Evolutionary conservation across 2,888 invertebrate species (phyloP), one percentile per base, ranked within the genome.

Genomic region (Agrochola litura): DNA sequence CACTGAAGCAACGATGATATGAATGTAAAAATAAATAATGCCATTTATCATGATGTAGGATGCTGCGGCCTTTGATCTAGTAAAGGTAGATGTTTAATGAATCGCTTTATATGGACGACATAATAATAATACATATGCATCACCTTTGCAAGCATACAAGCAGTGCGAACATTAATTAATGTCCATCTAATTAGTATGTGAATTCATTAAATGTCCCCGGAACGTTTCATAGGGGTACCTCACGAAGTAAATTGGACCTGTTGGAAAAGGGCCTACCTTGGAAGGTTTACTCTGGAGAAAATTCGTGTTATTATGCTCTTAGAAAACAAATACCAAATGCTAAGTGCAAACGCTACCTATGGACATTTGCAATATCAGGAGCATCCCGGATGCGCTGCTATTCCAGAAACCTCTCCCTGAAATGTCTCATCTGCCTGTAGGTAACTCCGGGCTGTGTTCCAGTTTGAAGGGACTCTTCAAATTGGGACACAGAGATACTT

Each of bases 91-190:
- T 60, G 49, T 66, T 16, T 66, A 82, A 81, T 73, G 65, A 78
- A 43, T 78, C 78, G 66, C 56, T 82, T 79, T 79, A 70, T 83
- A 82, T 82, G 81, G 30, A 61, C 43, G 22, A 41, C 46, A n/a
- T 77, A 46, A 22, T 61, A 25, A n/a, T 70, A 56, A 73, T 73
- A 79, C 66, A 79, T 79, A 82, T 78, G 69, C 66, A 82, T 43
- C 25, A 52, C 43, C 67, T 52, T 43, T 14, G 14, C 70, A 30
- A 19, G 22, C 2, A 52, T 22, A 52, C 22, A 19, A 19, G 16
- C n/a, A 56, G 56, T 77, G 66, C 43, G 22, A 25, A 77, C 60
- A 77, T 77, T 60, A 65, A 80, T 60, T 81, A 76, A 61, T 60
- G 52, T 14, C 67, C 76, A 65, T 68, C 30, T 79, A 14, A 49